Evolutionary conservation across 2,888 invertebrate genomes (phyloP).

Genomic region (Drosophila incognita): DNA sequence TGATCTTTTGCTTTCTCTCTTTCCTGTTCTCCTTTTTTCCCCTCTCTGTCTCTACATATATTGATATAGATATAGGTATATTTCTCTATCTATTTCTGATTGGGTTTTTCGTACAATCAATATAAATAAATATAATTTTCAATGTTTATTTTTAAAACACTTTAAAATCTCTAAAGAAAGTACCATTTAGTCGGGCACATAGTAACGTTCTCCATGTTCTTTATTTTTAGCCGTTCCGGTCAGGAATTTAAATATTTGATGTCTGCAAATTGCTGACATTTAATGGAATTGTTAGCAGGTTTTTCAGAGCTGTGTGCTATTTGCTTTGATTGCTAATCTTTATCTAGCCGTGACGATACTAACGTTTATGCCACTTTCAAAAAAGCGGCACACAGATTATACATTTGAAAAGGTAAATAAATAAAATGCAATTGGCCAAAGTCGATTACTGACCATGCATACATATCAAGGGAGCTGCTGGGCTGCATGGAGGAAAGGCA

Average conservation of each 20-base stretch:
- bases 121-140: background rate
- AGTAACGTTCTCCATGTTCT: background rate
- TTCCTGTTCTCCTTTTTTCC: background rate
- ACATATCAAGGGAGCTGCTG: constrained; percentile 4
- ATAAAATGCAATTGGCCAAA: constrained; percentile 60
- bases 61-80: background rate
- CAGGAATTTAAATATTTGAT: constrained; percentile 24
- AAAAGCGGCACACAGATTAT: constrained; percentile 17
- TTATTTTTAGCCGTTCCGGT: constrained; percentile 4
- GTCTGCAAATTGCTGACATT: constrained; percentile 12
- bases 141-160: background rate
- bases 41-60: background rate
- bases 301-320: constrained; percentile 17
- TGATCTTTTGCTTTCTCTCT: no score
- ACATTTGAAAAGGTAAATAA: constrained; percentile 39
- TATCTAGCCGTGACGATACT: constrained; percentile 1
- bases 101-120: background rate
- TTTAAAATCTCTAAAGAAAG: background rate
- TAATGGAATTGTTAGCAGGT: constrained; percentile 34
- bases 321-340: constrained; percentile 39
- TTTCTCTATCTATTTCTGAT: background rate
- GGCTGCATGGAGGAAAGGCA: constrained; percentile 17
- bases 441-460: constrained; percentile 53
- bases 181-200: background rate
- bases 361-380: constrained; percentile 36